Base-by-base conservation (phyloP, 2,113 vertebrate genomes). In the Bos javanicus region DNA sequence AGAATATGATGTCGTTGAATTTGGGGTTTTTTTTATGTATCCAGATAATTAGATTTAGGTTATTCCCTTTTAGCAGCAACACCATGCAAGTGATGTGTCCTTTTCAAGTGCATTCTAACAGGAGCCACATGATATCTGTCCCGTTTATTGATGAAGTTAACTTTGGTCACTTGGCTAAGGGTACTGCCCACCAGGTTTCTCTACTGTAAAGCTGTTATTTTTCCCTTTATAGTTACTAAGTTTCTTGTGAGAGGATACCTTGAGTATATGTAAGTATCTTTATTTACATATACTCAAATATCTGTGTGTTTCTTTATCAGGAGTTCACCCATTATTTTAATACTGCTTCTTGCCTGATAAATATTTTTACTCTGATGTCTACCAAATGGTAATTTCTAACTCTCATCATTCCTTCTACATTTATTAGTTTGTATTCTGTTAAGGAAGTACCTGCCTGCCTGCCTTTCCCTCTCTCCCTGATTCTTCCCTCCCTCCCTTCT, bases 141-240 rank as follows among this genome's bases (percentile, higher is more conserved):
- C 39, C 48, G 30, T 82, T 90, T 95, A 57, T 57, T 87, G 81
- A 39, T 94, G 52, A 59, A 82, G 43, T 54, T 90, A 90, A 85
- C 25, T 76, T 82, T 80, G n/a, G n/a, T 90, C 59, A 74, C 46
- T 96, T 96, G 57, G 7, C 30, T 71, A 78, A 84, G 25, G 25
- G 15, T 81, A 92, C 33, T 97, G 88, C 71, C 28, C 57, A 50
- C 39, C 19, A 56, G 15, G 19, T 59, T 90, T 94, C 25, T 96
- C 21, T 81, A 13, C 33, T 87, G 6, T 96, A 87, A 90, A 87
- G 57, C 39, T 93, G 43, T 93, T 93, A 64, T 91, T 87, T 96
- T 93, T 15, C 30, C 17, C 50, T 78, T 88, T 94, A 39, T 78
- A 90, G 39, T 90, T 36, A 59, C 48, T 81, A 50, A 50, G 3